A percentile compares a stretch with the other conserved stretches of the same genome.
Conservation (phyloP, 37 sponge, comb jelly and placozoan species). For the Axinella damicornis region DNA sequence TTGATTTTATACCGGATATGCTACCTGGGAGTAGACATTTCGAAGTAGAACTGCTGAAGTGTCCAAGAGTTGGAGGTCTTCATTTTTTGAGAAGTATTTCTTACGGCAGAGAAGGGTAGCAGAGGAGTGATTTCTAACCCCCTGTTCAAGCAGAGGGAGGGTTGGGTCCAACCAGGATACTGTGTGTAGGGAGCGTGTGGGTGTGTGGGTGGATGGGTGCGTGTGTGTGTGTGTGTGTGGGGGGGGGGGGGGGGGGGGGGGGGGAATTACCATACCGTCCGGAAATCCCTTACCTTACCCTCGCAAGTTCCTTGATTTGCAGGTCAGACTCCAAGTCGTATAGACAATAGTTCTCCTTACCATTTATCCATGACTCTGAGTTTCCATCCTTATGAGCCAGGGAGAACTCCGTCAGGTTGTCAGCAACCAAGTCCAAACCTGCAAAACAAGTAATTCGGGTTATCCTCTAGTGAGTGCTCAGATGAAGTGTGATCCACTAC, state of each 20-base stretch:
- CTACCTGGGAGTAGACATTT: constrained; percentile 53
- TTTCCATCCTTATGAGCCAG: constrained; percentile 43
- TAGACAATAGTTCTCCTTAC: background rate
- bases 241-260: too few relatives aligned
- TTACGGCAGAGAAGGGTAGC: constrained; percentile 11
- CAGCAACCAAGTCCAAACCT: constrained; percentile 21
- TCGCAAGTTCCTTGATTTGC: too few relatives aligned
- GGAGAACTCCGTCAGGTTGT: constrained; percentile 50
- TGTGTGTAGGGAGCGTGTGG: background rate
- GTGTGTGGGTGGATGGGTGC: constrained; percentile 35
- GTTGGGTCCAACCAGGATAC: constrained; percentile 39
- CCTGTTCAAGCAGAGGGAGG: constrained; percentile 15
- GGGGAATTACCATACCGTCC: too few relatives aligned
- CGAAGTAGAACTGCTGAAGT: constrained; percentile 4
- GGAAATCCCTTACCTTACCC: too few relatives aligned
- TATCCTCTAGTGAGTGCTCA: too few relatives aligned
- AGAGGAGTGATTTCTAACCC: background rate
- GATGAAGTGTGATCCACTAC: too few relatives aligned
- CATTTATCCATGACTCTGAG: constrained; percentile 35
- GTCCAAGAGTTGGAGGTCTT: constrained; percentile 16
- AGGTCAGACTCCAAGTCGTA: too few relatives aligned
- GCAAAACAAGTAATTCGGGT: background rate
- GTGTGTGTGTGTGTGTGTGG: constrained; percentile 35
- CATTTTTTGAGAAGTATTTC: constrained; percentile 53
- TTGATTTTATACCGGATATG: too few relatives aligned